Conservation (phyloP, 2,888 invertebrate genomes). For the Dendrolimus pini region DNA sequence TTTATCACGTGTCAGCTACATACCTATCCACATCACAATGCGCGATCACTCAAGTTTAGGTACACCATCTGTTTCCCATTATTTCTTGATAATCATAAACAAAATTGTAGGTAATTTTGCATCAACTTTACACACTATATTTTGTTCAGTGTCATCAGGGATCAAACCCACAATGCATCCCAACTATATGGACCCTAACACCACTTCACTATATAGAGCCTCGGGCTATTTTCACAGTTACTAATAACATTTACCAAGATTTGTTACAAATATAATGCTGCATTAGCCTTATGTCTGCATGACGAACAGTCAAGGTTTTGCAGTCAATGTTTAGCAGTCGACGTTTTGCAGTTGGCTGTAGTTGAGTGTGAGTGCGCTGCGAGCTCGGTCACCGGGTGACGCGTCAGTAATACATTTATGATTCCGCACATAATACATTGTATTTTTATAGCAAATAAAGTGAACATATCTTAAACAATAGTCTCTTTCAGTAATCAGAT, state of each 20-base stretch:
- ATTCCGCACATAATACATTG: constrained; percentile 74
- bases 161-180: constrained; percentile 58
- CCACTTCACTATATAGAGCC: constrained; percentile 32
- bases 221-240: constrained; percentile 4
- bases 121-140: constrained; percentile 69
- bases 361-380: constrained; percentile 32
- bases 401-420: constrained; percentile 64
- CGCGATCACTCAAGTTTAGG: constrained; percentile 57
- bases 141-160: constrained; percentile 68
- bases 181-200: constrained; percentile 33
- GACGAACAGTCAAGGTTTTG: too few species aligned
- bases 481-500: constrained; percentile 73
- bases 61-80: constrained; percentile 40
- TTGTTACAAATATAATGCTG: too few species aligned
- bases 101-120: constrained; percentile 61
- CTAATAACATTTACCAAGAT: too few species aligned
- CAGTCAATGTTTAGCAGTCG: too few species aligned
- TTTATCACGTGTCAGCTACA: constrained; percentile 70
- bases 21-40: constrained; percentile 74
- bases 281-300: too few species aligned
- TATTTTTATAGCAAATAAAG: constrained; percentile 75
- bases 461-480: constrained; percentile 77
- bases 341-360: constrained; percentile 7
- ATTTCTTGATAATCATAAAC: constrained; percentile 54
- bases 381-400: constrained; percentile 60